A percentile compares a stretch with the other conserved stretches of the same genome.
phyloP scores from a whole-genome alignment of 1,140 invertebrate genomes.

The Sitodiplosis mosellana region DNA sequence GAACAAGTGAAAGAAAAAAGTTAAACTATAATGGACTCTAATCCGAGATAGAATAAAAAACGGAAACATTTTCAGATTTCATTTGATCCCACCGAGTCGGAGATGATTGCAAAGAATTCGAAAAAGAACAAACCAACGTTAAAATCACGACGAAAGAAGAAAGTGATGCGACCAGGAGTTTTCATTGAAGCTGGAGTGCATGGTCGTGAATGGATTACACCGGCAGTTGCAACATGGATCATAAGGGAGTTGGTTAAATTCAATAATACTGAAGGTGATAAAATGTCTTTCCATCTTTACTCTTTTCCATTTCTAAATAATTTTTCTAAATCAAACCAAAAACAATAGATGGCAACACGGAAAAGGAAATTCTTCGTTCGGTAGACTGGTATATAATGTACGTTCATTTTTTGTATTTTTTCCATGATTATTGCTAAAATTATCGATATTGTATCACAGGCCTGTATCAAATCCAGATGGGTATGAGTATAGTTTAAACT shows the following conservation, averaged over 20 bases:
- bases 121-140: slow-evolving; percentile 26
- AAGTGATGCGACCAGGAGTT: slow-evolving; percentile 29
- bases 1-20: no score
- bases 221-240: slow-evolving; percentile 61
- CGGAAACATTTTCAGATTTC: no score
- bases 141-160: slow-evolving; percentile 26
- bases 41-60: no score
- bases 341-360: background rate
- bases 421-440: no score
- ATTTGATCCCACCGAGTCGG: no score
- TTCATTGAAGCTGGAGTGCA: slow-evolving; percentile 54
- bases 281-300: no score
- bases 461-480: slow-evolving; percentile 66
- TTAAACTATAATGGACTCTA: no score
- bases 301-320: background rate
- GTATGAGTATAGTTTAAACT: slow-evolving; percentile 55
- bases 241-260: slow-evolving; percentile 51
- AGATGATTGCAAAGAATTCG: slow-evolving; percentile 16
- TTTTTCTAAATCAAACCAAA: background rate
- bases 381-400: slow-evolving; percentile 61
- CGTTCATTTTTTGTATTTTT: no score
- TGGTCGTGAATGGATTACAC: slow-evolving; percentile 70
- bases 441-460: no score
- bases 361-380: background rate
- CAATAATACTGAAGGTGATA: slow-evolving; percentile 31